These are phyloP conservation scores for Chromoteleia sp. DNA, from an alignment of 2,888 invertebrate genomes.

Conservation along the genomic window DNA sequence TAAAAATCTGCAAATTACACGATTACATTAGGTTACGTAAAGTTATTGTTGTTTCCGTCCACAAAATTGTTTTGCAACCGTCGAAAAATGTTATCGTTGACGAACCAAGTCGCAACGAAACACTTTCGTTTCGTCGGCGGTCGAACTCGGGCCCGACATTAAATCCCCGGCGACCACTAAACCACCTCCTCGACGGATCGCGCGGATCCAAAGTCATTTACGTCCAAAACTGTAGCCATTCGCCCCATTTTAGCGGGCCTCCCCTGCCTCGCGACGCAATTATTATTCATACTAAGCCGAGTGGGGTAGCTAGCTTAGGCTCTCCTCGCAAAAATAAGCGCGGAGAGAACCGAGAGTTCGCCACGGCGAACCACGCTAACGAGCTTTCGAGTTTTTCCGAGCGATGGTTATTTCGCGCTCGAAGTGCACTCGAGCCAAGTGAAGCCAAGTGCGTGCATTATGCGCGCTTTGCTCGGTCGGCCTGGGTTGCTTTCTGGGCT, in stretches of 20 bases:
- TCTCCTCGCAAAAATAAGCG: slow-evolving; percentile 17
- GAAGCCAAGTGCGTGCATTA: slow-evolving; percentile 75
- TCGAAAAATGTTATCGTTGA: no score
- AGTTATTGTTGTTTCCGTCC: no score
- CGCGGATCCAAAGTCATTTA: slow-evolving; percentile 29
- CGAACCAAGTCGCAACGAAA: no score
- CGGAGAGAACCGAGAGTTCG: slow-evolving; percentile 65
- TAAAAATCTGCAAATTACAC: no score
- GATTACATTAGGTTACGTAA: no score
- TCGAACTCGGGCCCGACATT: no score
- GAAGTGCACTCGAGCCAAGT: slow-evolving; percentile 76
- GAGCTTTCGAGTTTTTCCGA: slow-evolving; percentile 79
- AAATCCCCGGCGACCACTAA: slow-evolving; percentile 5
- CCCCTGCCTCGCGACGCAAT: no score
- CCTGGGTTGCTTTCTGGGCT: slow-evolving; percentile 50
- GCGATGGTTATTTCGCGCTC: slow-evolving; percentile 74
- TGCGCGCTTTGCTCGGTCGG: slow-evolving; percentile 71
- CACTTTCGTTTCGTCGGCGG: no score
- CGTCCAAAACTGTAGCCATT: slow-evolving; percentile 39
- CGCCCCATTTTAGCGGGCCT: no score
- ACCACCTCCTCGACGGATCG: no score
- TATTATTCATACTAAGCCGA: slow-evolving; percentile 42
- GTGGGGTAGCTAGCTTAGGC: slow-evolving; percentile 13
- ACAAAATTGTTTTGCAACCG: no score
- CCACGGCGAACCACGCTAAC: slow-evolving; percentile 81